phyloP scores from a whole-genome alignment of 2,888 invertebrate genomes.

The Drosophila bunnanda region DNA sequence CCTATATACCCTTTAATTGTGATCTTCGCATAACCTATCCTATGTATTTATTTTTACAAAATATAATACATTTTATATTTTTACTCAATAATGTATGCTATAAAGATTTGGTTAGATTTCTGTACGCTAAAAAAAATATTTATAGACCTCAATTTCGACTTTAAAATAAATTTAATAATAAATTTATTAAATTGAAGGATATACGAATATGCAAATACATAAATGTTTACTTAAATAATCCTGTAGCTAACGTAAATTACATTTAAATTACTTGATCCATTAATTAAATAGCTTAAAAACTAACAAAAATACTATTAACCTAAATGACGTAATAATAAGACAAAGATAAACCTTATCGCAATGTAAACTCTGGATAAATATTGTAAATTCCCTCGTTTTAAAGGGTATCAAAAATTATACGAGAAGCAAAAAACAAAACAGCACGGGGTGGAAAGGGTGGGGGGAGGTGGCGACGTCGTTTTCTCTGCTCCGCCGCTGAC shows the following conservation, averaged over 20 bases:
- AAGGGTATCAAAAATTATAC: constrained; percentile 12
- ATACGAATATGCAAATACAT: too few species aligned
- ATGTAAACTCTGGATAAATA: neutral
- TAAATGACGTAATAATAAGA: neutral
- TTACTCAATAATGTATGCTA: constrained; percentile 7
- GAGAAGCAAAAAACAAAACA: constrained; percentile 16
- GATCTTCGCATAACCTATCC: neutral
- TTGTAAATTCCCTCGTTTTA: neutral
- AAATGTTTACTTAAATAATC: too few species aligned
- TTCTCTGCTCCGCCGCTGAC: constrained; percentile 50
- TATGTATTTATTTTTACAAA: neutral
- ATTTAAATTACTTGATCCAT: too few species aligned
- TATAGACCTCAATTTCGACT: too few species aligned
- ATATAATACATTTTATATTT: neutral
- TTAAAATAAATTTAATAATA: too few species aligned
- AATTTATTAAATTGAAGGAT: too few species aligned
- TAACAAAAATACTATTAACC: neutral
- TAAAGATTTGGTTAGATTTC: neutral
- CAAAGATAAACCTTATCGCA: neutral
- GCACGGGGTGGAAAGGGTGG: constrained; percentile 11
- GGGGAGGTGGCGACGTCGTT: constrained; percentile 34
- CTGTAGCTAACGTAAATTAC: too few species aligned
- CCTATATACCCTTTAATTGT: neutral
- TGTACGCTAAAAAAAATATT: neutral
- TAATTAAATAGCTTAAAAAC: neutral